Evolutionary conservation across 2,113 vertebrate species (phyloP).

Genomic region (Prinia subflava): DNA sequence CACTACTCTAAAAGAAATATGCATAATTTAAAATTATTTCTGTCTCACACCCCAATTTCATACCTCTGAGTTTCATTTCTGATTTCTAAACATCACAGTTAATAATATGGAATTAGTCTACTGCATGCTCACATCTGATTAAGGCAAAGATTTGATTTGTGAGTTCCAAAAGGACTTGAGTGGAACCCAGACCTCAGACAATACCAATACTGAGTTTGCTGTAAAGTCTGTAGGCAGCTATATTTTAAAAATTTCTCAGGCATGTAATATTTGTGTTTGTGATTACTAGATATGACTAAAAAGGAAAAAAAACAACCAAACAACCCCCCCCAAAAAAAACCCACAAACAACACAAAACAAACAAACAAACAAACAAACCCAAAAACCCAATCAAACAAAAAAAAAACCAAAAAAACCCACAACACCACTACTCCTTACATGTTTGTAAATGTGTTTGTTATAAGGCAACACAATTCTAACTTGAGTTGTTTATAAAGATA

Average conservation of each 20-base stretch:
- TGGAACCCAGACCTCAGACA: neutral
- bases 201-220: neutral
- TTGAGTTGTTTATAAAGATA: conserved; percentile 31
- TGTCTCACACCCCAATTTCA: neutral
- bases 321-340: too few species aligned
- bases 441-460: neutral
- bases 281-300: neutral
- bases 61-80: neutral
- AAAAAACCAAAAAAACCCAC: neutral
- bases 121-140: neutral
- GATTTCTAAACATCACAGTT: neutral
- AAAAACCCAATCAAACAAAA: too few species aligned
- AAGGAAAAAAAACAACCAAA: neutral
- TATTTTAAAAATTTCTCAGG: neutral
- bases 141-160: neutral
- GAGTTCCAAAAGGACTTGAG: neutral
- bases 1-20: neutral
- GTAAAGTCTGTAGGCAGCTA: neutral
- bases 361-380: too few species aligned
- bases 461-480: neutral
- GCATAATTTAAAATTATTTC: neutral
- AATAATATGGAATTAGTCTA: neutral
- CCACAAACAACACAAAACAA: too few species aligned
- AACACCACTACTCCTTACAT: neutral
- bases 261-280: neutral